Base-by-base conservation (phyloP, 2,888 invertebrate species). In the Caenorhabditis macrosperma region DNA sequence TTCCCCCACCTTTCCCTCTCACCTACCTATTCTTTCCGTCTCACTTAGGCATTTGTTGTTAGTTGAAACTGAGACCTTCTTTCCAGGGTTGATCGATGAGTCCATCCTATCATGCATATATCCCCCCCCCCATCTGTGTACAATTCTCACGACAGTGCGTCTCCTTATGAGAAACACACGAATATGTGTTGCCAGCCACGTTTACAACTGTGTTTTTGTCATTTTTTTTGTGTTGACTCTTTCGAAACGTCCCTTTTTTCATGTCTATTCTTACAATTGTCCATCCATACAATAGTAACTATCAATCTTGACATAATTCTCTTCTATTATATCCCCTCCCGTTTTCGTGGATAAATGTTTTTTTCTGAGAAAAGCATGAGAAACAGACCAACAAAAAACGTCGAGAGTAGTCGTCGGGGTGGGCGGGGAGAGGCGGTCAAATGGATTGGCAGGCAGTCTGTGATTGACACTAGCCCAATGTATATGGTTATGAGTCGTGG, bases 401-500 rank as follows among this genome's bases (percentile, higher is more conserved):
- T n/a, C 33, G 33, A 57, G 44, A 17, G 41, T 61, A 60, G 52
- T 63, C 22, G 72, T 41, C 74, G 41, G 59, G 64, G 74, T 28
- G 63, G 57, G 57, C 44, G 26, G 52, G 26, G 60, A 61, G 48
- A 35, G n/a, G 54, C 28, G 35, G 54, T 41, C 35, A 46, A 72
- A 64, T 72, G 55, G 63, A 71, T 64, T 72, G 72, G 72, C 60
- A 44, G 46, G 66, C 69, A 77, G 77, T 77, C 77, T 71, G 55
- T 77, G 77, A 77, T 77, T 77, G 77, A 77, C 77, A 77, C 64
- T 74, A 64, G 72, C 63, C 72, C 63, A 64, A 35, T 52, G 74
- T 74, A 74, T 74, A 74, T 74, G 74, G 74, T 74, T 74, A 74
- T 64, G 74, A 74, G 64, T 63, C 74, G 74, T 64, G 44, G 52